Conservation (phyloP, 2,888 invertebrate genomes). For the Erpobdella octoculata region DNA sequence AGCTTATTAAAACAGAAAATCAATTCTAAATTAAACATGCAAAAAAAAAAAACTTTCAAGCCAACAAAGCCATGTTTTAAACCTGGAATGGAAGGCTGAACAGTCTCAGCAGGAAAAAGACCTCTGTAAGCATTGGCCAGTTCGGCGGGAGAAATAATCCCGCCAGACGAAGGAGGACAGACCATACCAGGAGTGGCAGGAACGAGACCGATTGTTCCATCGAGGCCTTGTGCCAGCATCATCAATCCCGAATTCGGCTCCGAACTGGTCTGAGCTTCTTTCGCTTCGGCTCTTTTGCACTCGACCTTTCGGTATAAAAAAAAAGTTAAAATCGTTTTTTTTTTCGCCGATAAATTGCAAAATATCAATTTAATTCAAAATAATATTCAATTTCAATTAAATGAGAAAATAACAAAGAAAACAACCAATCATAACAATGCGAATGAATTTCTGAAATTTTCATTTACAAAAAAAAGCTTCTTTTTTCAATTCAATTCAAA, state of each 20-base stretch:
- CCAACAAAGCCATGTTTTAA: not conserved
- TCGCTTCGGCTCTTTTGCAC: conserved; percentile 31
- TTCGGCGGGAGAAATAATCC: conserved; percentile 24
- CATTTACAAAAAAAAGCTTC: too few species aligned
- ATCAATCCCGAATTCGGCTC: conserved; percentile 18
- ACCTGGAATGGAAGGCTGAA: conserved; percentile 14
- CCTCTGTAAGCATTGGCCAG: conserved; percentile 24
- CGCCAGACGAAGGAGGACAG: conserved; percentile 13
- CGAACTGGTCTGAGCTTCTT: not conserved
- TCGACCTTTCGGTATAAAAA: conserved; percentile 27
- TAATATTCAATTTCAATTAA: too few species aligned
- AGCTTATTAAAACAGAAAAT: too few species aligned
- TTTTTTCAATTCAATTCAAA: too few species aligned
- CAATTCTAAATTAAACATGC: too few species aligned
- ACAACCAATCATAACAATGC: too few species aligned
- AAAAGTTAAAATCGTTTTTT: not conserved
- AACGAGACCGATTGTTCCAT: conserved; percentile 28
- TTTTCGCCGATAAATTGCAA: not conserved
- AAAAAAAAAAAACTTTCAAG: not conserved
- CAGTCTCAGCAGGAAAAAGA: conserved; percentile 5
- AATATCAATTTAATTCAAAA: too few species aligned
- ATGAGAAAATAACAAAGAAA: too few species aligned
- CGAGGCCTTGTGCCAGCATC: conserved; percentile 29
- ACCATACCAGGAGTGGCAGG: conserved; percentile 13
- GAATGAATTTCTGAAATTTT: too few species aligned